phyloP scores from a whole-genome alignment of 1,140 invertebrate genomes.

The Drosophila yakuba region DNA sequence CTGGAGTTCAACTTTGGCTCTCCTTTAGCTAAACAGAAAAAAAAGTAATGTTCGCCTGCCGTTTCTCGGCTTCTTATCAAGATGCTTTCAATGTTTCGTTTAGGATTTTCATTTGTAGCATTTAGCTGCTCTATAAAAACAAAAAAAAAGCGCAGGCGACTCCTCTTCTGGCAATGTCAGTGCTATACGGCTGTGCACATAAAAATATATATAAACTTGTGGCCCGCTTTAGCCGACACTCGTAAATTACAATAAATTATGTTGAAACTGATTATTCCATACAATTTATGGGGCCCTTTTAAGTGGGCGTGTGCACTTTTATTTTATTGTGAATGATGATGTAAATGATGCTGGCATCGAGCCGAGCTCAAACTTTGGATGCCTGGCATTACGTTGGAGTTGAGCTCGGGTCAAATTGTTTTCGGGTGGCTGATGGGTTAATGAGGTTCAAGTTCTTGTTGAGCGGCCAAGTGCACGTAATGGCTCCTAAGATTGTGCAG shows the following conservation, averaged over 20 bases:
- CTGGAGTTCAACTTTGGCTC: conserved; percentile 25
- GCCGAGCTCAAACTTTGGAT: conserved; percentile 33
- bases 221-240: conserved; percentile 72
- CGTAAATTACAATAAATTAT: conserved; percentile 84
- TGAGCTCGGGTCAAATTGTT: conserved; percentile 69
- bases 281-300: conserved; percentile 81
- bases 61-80: conserved; percentile 65
- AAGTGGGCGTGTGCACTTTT: conserved; percentile 82
- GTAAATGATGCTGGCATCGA: conserved; percentile 76
- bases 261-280: conserved; percentile 82
- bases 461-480: conserved; percentile 44
- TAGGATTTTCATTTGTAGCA: conserved; percentile 83
- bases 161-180: conserved; percentile 69
- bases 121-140: conserved; percentile 75
- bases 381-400: conserved; percentile 45
- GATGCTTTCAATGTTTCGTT: conserved; percentile 82
- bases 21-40: conserved; percentile 16
- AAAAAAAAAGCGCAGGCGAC: conserved; percentile 29
- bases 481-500: conserved; percentile 41
- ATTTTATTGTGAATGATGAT: conserved; percentile 84
- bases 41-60: conserved; percentile 41
- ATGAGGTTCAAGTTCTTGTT: conserved; percentile 63
- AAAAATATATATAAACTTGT: conserved; percentile 15
- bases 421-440: conserved; percentile 67
- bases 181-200: conserved; percentile 26